These are phyloP conservation scores for Lasius platythorax DNA, from an alignment of 2,888 invertebrate species.

Conservation along the genomic window DNA sequence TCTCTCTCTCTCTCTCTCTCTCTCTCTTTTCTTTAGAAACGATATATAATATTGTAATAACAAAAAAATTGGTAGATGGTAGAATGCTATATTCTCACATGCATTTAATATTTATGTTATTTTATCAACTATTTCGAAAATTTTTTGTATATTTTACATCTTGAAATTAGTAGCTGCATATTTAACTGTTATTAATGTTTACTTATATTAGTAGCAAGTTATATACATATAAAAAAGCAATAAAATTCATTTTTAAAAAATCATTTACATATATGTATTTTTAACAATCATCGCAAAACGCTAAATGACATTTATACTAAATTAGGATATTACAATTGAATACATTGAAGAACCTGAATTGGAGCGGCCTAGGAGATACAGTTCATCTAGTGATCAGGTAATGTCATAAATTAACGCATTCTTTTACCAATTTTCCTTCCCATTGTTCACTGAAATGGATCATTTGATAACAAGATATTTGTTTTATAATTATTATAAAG, in stretches of 20 bases:
- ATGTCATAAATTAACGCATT: slow-evolving; percentile 43
- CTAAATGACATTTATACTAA: slow-evolving; percentile 65
- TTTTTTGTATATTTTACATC: background rate
- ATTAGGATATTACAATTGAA: slow-evolving; percentile 80
- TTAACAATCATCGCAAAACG: slow-evolving; percentile 62
- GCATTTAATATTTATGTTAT: slow-evolving; percentile 27
- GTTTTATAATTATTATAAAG: slow-evolving; percentile 18
- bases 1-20: too few species aligned
- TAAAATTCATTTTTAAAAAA: slow-evolving; percentile 16
- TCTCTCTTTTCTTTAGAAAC: background rate
- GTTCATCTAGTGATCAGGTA: slow-evolving; percentile 84
- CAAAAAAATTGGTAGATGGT: slow-evolving; percentile 41
- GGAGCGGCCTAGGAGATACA: slow-evolving; percentile 80
- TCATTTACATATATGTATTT: background rate
- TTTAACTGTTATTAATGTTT: slow-evolving; percentile 31
- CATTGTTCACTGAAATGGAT: background rate
- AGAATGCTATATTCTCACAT: slow-evolving; percentile 42
- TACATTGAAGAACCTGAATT: slow-evolving; percentile 80
- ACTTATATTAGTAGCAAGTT: slow-evolving; percentile 1
- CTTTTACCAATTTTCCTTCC: slow-evolving; percentile 4
- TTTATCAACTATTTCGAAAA: slow-evolving; percentile 25
- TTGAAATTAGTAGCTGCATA: slow-evolving; percentile 3
- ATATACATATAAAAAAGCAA: background rate
- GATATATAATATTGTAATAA: slow-evolving; percentile 22
- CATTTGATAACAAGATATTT: slow-evolving; percentile 33